Conservation (phyloP, 1,140 invertebrate species). For the Epicauta chinensis region DNA sequence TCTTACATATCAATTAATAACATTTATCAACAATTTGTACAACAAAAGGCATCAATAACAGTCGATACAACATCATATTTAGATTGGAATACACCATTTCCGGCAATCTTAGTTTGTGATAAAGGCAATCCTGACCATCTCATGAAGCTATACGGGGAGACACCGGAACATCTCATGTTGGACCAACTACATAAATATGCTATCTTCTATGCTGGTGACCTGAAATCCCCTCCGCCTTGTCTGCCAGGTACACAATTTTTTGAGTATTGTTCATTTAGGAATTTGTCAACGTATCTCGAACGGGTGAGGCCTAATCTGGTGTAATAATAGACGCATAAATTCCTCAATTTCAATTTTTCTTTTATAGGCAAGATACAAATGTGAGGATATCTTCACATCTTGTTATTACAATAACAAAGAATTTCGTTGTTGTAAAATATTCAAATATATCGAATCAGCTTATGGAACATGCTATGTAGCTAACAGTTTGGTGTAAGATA, state of each 20-base stretch:
- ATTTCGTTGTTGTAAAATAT: conserved; percentile 6
- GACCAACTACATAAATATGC: too few species aligned
- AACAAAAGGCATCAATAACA: conserved; percentile 1
- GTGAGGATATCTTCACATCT: conserved; percentile 4
- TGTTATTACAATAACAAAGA: conserved; percentile 8
- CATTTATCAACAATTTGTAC: background rate
- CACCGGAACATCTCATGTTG: too few species aligned
- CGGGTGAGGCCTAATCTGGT: too few species aligned
- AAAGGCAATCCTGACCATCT: background rate
- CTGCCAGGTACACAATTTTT: too few species aligned
- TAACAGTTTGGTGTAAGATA: background rate
- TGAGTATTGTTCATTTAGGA: background rate
- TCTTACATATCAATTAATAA: background rate
- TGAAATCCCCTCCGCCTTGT: too few species aligned
- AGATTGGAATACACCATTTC: conserved; percentile 10
- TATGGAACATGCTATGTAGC: conserved; percentile 3
- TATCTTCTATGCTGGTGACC: too few species aligned
- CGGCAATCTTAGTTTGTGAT: conserved; percentile 10
- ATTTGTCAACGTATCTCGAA: conserved; percentile 4
- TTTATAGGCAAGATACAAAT: background rate
- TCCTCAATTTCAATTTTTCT: too few species aligned
- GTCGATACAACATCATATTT: conserved; percentile 10
- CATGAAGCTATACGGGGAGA: background rate
- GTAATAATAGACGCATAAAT: too few species aligned
- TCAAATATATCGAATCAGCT: background rate